Base-by-base conservation (phyloP, 1,140 invertebrate species). In the Semibalanus balanoides region DNA sequence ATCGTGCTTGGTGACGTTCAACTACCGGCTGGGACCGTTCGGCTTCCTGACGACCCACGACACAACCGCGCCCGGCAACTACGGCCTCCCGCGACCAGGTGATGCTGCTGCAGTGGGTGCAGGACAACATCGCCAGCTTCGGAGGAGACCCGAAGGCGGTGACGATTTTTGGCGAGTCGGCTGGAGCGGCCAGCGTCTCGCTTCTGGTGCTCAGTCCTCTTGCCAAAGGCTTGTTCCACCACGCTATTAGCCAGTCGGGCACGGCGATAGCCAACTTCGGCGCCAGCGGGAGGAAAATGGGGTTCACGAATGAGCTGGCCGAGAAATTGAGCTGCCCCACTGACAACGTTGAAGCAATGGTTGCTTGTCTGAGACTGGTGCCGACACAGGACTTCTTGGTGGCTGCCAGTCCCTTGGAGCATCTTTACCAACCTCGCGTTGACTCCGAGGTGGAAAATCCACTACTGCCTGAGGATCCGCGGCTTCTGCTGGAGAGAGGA, bases 1-100 rank as follows among this genome's bases (percentile, higher is more conserved):
- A 88, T 98, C n/a, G 93, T 99, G 73, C 86, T n/a, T 97, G 77
- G 95, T 97, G 9, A 92, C 94, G 40, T 94, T 98, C 89, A 95
- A 98, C 82, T 98, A 99, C 83, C 88, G 96, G 75, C 89, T 97
- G 7, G 93, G 94, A 28, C 92, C 92, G 25, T 87, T 98, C 11
- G 96, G 96, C 11, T 99, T 97, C 84, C 87, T 98, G 14, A 96
- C 93, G 83, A 92, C 98, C 80, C 93, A 91, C 78, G 91, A 92
- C 22, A 84, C 90, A 9, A 94, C 97, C 80, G 94, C 94, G 29
- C 95, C 95, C 0, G 96, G 96, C 17, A 99, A 99, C 84, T 91
- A 94, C 74, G 97, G 96, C 17, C 84, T 98, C 77, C 86, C 3
- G 27, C 84, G 94, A 97, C 85, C 92, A 95, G 84, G 88, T 93